Evolutionary conservation across 2,113 vertebrate species (phyloP), one percentile per base, ranked within the genome.

Genomic region (Asarcornis scutulata): DNA sequence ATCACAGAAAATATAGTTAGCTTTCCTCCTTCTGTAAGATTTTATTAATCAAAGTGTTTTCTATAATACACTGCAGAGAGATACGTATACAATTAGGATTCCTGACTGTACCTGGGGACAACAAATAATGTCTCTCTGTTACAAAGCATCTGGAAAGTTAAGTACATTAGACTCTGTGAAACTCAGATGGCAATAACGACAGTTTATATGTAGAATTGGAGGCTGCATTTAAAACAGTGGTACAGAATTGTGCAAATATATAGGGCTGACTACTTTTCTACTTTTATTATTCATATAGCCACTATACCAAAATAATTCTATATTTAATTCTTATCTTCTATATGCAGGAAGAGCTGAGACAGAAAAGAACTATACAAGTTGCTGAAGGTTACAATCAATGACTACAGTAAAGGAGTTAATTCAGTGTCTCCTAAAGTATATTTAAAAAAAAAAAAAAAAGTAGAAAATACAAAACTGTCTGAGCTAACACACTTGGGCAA

Each of bases 131-230:
- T 22, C 29, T 25, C 38, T 34, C 42, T 52, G 86, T 26, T 2
- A 40, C 40, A 58, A 50, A 69, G 50, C 53, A 17, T 1, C 13
- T 34, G 38, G 67, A 21, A 69, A 38, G 17, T 2, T 6, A 18
- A 36, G 25, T 8, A 40, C 44, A 17, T 21, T 31, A 34, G 14
- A 53, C 22, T 15, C 22, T 15, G 29, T 73, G 72, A 77, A 79
- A 76, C 50, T n/a, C 16, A 0, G 42, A 29, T 8, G 42, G n/a
- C 13, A 73, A 52, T 36, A 46, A 13, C 6, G 59, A 58, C 44
- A 7, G 4, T 0, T 1, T 11, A 20, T 11, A 29, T 2, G 11
- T 31, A 38, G 58, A 66, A 11, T 53, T 79, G 48, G n/a, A 21
- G 53, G 17, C 29, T 52, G 53, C 13, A 42, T 53, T 22, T 58